A percentile compares a stretch with the other conserved stretches of the same genome.
Evolutionary conservation across 2,113 vertebrate genomes (phyloP).

Genomic region (Paedocypris sp.): DNA sequence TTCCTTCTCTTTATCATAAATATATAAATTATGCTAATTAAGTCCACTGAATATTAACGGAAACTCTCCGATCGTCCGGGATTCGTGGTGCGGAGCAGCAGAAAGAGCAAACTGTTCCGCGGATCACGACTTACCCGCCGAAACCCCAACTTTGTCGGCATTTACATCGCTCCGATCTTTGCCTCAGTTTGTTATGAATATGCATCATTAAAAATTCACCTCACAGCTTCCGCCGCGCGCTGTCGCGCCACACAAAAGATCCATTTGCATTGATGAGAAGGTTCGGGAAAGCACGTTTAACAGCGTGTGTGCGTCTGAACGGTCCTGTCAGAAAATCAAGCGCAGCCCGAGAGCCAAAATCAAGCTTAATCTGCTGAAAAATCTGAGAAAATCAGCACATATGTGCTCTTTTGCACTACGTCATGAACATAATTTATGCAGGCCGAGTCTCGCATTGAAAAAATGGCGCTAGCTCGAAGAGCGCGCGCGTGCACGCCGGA

Average conservation of each 20-base stretch:
- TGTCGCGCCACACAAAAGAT: conserved; percentile 67
- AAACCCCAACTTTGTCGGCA: conserved; percentile 46
- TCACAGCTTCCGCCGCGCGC: conserved; percentile 66
- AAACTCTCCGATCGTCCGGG: conserved; percentile 63
- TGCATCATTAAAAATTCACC: conserved; percentile 75
- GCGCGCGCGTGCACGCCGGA: too few relatives aligned
- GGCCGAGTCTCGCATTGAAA: conserved; percentile 79
- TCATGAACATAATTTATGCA: conserved; percentile 99
- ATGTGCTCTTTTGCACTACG: conserved; percentile 87
- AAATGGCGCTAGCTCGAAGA: conserved; percentile 61
- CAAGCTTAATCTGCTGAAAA: conserved; percentile 47
- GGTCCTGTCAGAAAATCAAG: conserved; percentile 32
- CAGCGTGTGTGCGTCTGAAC: conserved; percentile 48
- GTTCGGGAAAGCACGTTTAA: conserved; percentile 58
- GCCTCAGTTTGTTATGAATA: conserved; percentile 63
- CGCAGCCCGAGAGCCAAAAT: conserved; percentile 39
- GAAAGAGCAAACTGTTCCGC: conserved; percentile 21
- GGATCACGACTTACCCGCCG: conserved; percentile 59
- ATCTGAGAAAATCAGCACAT: conserved; percentile 60
- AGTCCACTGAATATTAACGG: conserved; percentile 92
- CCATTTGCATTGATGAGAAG: conserved; percentile 75
- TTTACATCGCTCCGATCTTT: conserved; percentile 52
- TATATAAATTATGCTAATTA: conserved; percentile 99
- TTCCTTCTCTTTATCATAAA: conserved; percentile 89
- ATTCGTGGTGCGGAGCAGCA: conserved; percentile 46